Evolutionary conservation across 2,113 vertebrate genomes (phyloP), one percentile per base, ranked within the genome.

Genomic region (Sialia sialis): DNA sequence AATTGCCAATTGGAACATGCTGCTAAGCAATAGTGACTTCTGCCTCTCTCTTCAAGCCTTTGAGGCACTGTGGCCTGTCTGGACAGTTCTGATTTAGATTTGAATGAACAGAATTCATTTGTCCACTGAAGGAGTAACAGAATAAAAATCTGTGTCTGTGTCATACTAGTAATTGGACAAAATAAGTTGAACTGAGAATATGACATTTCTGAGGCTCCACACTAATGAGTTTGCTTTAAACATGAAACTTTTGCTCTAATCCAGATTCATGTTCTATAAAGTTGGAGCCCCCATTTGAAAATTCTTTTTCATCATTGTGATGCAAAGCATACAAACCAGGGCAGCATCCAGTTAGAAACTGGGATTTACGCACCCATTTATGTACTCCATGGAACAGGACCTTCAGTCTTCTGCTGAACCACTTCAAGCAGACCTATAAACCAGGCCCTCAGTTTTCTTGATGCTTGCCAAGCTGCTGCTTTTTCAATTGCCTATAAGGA

Each of bases 241-340:
- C 2, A 4, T 4, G 36, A 59, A 78, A 20, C 34, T 73, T 73
- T n/a, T 68, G 13, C 9, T 58, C 32, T 55, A 63, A 66, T 51
- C 3, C 7, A 29, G 6, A 19, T 49, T 55, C 21, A 36, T 4
- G 16, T 34, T 32, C 25, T 27, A 4, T 39, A 2, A 80, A 70
- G 11, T 4, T 59, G 23, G 23, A 72, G 30, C 6, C 8, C 3
- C 6, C 26, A 58, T 25, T 25, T 0, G 0, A 43, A 85, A 36
- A 72, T 15, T 44, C 44, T 60, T 73, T 4, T 55, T 77, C 51
- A 30, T 3, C 21, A 19, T n/a, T 48, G 27, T 77, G 43, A 43
- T 16, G 22, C 19, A 83, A 60, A 72, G 36, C 5, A 5, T 5
- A 13, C 13, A 43, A 59, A 22, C 34, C 67, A 44, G 43, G 51